These are phyloP conservation scores for Brotula barbata DNA, from an alignment of 2,797 vertebrate genomes.

Conservation along the genomic window DNA sequence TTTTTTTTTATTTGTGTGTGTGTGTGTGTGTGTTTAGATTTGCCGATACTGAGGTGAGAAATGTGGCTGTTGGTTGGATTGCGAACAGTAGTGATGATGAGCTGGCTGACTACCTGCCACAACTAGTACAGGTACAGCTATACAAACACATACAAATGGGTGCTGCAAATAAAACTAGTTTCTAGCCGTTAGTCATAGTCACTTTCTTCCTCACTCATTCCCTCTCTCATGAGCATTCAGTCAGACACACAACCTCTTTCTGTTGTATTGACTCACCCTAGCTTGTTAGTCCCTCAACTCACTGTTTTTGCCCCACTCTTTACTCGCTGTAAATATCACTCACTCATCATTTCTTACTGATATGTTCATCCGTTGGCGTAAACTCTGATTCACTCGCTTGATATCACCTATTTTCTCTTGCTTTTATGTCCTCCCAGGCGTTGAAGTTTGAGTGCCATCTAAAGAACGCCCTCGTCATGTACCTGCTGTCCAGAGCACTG, in stretches of 20 bases:
- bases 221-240: too few species aligned
- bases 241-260: too few species aligned
- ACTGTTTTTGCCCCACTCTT: too few species aligned
- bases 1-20: not conserved
- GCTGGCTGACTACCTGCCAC: conserved; percentile 91
- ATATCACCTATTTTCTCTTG: not conserved
- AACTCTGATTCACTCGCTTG: too few species aligned
- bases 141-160: not conserved
- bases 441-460: conserved; percentile 95
- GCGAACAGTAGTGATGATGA: conserved; percentile 91
- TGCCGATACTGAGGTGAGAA: conserved; percentile 91
- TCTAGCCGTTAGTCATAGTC: not conserved
- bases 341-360: too few species aligned
- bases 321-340: too few species aligned
- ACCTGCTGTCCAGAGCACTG: conserved; percentile 90
- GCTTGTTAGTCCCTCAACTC: too few species aligned
- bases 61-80: conserved; percentile 90
- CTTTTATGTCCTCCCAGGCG: conserved; percentile 75
- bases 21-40: conserved; percentile 78
- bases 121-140: conserved; percentile 90
- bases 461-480: conserved; percentile 87
- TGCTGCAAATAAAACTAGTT: too few species aligned
- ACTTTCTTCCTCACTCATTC: not conserved
- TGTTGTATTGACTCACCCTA: too few species aligned
- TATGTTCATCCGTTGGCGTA: too few species aligned